These are phyloP conservation scores for Borostomias antarcticus DNA, from an alignment of 2,797 vertebrate genomes.

Conservation along the genomic window DNA sequence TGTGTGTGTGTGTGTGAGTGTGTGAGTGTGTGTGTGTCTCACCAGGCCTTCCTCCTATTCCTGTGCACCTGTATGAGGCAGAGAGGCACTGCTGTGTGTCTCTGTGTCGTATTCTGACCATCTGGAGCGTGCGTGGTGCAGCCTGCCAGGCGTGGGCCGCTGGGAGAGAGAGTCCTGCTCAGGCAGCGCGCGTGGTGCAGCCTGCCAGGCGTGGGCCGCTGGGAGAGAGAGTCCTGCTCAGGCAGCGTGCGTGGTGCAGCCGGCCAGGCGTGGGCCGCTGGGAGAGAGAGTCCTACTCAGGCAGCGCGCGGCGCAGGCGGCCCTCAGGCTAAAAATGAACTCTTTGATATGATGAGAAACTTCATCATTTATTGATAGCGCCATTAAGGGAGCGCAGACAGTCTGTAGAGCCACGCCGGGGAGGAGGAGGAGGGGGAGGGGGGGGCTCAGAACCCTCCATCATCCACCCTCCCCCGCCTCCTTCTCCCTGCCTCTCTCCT, in stretches of 20 bases:
- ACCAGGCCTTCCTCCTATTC: no score
- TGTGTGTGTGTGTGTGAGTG: background rate
- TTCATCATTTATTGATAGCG: slow-evolving; percentile 67
- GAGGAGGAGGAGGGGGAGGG: background rate
- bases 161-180: no score
- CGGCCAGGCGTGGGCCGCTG: background rate
- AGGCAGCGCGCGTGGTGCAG: no score
- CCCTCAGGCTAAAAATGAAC: background rate
- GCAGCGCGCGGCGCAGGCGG: no score
- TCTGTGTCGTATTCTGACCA: background rate
- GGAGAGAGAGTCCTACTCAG: no score
- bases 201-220: background rate
- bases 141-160: background rate
- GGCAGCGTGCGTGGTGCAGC: no score
- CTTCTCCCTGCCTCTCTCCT: background rate
- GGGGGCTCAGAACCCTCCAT: background rate
- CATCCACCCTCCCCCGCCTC: background rate
- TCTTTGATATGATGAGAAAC: background rate
- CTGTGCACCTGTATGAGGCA: background rate
- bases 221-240: no score
- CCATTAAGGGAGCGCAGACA: slow-evolving; percentile 49
- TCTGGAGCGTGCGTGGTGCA: background rate
- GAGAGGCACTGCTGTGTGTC: background rate
- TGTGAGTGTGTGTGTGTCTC: background rate
- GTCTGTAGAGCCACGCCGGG: background rate